These are phyloP conservation scores for Tachypleus tridentatus DNA, from an alignment of 1,140 invertebrate genomes.

Conservation along the genomic window DNA sequence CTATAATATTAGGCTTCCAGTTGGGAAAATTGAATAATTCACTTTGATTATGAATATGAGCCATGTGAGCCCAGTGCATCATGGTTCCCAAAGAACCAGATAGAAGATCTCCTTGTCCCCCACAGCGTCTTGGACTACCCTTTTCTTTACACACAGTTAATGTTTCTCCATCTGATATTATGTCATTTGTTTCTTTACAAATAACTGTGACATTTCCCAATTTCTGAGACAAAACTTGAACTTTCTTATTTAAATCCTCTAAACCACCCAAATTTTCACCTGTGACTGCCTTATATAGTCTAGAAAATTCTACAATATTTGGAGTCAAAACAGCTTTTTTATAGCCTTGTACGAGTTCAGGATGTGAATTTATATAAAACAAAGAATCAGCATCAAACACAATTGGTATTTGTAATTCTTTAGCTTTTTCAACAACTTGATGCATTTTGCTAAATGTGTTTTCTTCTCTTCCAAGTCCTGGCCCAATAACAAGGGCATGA, in stretches of 20 bases:
- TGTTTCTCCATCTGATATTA: conserved; percentile 54
- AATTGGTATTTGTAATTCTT: conserved; percentile 53
- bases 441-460: conserved; percentile 39
- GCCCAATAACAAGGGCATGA: conserved; percentile 81
- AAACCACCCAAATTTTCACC: no score
- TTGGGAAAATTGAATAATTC: not conserved
- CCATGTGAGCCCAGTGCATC: conserved; percentile 52
- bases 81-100: conserved; percentile 73
- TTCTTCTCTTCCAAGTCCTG: conserved; percentile 69
- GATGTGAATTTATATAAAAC: conserved; percentile 62
- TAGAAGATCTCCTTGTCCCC: conserved; percentile 92
- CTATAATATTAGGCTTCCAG: conserved; percentile 27
- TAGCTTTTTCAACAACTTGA: conserved; percentile 34
- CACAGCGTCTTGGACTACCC: conserved; percentile 79
- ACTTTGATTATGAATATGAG: not conserved
- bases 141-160: conserved; percentile 33
- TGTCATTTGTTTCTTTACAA: conserved; percentile 63
- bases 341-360: conserved; percentile 63
- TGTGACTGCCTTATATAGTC: conserved; percentile 42
- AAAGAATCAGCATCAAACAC: conserved; percentile 93
- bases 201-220: conserved; percentile 61
- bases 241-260: not conserved
- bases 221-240: conserved; percentile 35
- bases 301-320: conserved; percentile 80
- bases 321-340: conserved; percentile 75